A percentile compares a stretch with the other conserved stretches of the same genome.
These are phyloP conservation scores for Choreutis nemorana DNA, from an alignment of 2,888 invertebrate species.

Conservation along the genomic window DNA sequence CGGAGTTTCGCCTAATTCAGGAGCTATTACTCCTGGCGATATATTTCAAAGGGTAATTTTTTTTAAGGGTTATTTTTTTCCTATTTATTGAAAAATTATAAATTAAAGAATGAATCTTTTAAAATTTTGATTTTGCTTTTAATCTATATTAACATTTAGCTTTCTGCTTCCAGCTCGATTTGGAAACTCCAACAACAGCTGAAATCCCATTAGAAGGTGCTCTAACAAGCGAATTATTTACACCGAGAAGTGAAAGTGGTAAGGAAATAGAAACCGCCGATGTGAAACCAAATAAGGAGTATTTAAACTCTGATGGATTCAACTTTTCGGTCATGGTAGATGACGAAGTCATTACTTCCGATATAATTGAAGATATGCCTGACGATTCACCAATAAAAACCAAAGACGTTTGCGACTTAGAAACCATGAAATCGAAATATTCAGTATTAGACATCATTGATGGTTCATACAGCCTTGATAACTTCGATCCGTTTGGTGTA, in stretches of 20 bases:
- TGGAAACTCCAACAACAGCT: constrained; percentile 59
- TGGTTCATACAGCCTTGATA: constrained; percentile 48
- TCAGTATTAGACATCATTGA: constrained; percentile 55
- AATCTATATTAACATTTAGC: too few relatives aligned
- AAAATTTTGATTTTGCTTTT: not conserved
- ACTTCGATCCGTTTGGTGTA: constrained; percentile 54
- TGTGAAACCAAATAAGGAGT: constrained; percentile 31
- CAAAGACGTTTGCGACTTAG: constrained; percentile 11
- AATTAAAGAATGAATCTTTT: not conserved
- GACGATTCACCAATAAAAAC: constrained; percentile 32
- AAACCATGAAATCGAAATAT: constrained; percentile 18
- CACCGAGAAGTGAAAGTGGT: constrained; percentile 34
- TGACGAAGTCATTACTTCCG: constrained; percentile 24
- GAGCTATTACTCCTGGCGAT: constrained; percentile 45
- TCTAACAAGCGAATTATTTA: constrained; percentile 34
- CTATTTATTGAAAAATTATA: not conserved
- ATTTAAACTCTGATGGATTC: constrained; percentile 40
- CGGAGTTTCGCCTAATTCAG: constrained; percentile 28
- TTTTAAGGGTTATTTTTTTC: constrained; percentile 5
- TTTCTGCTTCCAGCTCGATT: constrained; percentile 36
- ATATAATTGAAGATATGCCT: constrained; percentile 20
- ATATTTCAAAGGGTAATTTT: constrained; percentile 40
- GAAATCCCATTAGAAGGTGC: constrained; percentile 45
- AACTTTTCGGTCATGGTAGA: constrained; percentile 47
- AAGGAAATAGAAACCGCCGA: constrained; percentile 29